A percentile compares a stretch with the other conserved stretches of the same genome.
phyloP scores from a whole-genome alignment of 2,888 invertebrate species.

The Volucella bombylans region DNA sequence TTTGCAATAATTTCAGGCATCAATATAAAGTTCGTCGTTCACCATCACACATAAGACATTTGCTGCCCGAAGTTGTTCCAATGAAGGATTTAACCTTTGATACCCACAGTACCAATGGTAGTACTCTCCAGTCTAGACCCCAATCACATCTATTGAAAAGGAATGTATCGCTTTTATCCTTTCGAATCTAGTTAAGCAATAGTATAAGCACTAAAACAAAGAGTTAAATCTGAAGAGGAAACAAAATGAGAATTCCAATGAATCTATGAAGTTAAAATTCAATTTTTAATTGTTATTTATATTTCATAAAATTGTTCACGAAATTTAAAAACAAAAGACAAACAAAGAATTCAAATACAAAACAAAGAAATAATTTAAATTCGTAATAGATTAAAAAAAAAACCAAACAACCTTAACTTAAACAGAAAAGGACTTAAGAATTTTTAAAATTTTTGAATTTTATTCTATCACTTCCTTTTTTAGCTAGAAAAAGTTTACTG shows the following conservation, averaged over 20 bases:
- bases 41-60: slow-evolving; percentile 81
- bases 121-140: slow-evolving; percentile 76
- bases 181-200: slow-evolving; percentile 79
- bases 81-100: slow-evolving; percentile 82
- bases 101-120: slow-evolving; percentile 78
- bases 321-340: slow-evolving; percentile 3
- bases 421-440: slow-evolving; percentile 22
- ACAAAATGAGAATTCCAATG: slow-evolving; percentile 24
- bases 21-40: slow-evolving; percentile 81
- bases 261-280: slow-evolving; percentile 36
- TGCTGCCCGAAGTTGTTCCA: slow-evolving; percentile 82
- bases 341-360: neutral
- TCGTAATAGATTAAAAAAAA: slow-evolving; percentile 5
- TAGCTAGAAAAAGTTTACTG: slow-evolving; percentile 7
- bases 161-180: slow-evolving; percentile 82
- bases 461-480: slow-evolving; percentile 35
- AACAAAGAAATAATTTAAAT: slow-evolving; percentile 20
- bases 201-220: slow-evolving; percentile 14
- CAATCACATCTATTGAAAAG: slow-evolving; percentile 80
- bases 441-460: neutral
- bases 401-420: neutral
- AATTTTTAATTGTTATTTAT: slow-evolving; percentile 61
- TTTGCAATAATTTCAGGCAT: slow-evolving; percentile 77
- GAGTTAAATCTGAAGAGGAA: neutral
- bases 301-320: slow-evolving; percentile 51